Base-by-base conservation (phyloP, 2,888 invertebrate genomes). In the Augochlorella aurata region DNA sequence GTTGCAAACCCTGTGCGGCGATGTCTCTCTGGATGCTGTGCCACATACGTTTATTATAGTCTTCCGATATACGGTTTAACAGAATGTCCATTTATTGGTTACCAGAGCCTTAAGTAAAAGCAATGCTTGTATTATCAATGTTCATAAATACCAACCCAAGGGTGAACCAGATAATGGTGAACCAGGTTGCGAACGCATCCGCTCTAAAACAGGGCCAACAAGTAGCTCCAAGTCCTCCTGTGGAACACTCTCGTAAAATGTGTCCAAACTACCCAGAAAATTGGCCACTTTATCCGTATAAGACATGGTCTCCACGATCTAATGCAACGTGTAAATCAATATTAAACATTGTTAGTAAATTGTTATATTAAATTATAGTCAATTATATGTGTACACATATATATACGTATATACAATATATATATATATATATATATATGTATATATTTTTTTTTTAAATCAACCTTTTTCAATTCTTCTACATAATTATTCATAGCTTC, bases 271-370 rank as follows among this genome's bases (percentile, higher is more conserved):
- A 44, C 97, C 97, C 81, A 98, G 95, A 94, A 99, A 99, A 80
- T 96, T 97, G 50, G 98, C 97, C 14, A 99, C 98, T 91, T 98
- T 97, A 72, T 97, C 97, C 14, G 97, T 98, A 93, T 97, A 98
- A 9, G 98, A 97, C 98, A 99, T 99, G 0, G 98, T 98, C 94
- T 99, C 99, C 66, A 99, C 97, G 90, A 99, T 99, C 98, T 97
- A 94, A 10, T 92, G 93, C 82, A 74, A 76, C 74, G 83, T 81
- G 66, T 81, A 84, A 75, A 73, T 78, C 68, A 4, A 52, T 52
- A 18, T 58, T 66, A 61, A 65, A 71, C n/a, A 72, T 63, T 16
- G 58, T 65, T 14, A 18, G 10, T n/a, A 16, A 50, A 75, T 50
- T 29, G 12, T 1, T 38, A n/a, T 18, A 16, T 50, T 52, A 63